These are phyloP conservation scores for Drosophila sordidula DNA, from an alignment of 2,888 invertebrate genomes.

Conservation along the genomic window DNA sequence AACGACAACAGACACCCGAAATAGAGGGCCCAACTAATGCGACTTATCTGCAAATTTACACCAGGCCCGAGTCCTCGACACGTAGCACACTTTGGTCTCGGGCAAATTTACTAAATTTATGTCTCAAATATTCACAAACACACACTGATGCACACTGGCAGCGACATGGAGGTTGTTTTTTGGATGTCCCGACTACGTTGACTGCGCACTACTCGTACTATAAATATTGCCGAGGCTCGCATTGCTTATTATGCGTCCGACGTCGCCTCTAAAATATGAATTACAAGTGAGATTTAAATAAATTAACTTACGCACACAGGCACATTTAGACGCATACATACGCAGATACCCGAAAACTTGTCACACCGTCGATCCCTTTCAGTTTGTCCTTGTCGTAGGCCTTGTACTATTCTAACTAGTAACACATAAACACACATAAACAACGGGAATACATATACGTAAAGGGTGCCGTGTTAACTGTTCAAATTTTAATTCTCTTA, in stretches of 20 bases:
- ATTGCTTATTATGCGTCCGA: conserved; percentile 69
- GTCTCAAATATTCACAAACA: conserved; percentile 62
- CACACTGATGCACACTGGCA: conserved; percentile 23
- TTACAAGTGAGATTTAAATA: conserved; percentile 77
- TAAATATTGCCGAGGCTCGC: conserved; percentile 9
- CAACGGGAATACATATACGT: not conserved
- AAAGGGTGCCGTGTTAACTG: conserved; percentile 15
- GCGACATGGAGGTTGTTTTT: conserved; percentile 10
- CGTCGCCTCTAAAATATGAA: conserved; percentile 70
- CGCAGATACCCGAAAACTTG: conserved; percentile 24
- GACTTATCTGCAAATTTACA: conserved; percentile 78
- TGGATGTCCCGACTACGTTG: conserved; percentile 14
- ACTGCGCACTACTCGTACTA: conserved; percentile 14
- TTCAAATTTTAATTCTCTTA: conserved; percentile 7
- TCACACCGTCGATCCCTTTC: conserved; percentile 10
- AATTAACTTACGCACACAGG: conserved; percentile 64
- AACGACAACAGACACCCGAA: conserved; percentile 15
- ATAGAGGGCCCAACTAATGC: conserved; percentile 65
- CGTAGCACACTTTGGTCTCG: conserved; percentile 56
- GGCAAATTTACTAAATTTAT: conserved; percentile 68
- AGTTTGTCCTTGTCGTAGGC: conserved; percentile 22
- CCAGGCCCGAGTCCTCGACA: conserved; percentile 52
- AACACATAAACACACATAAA: conserved; percentile 32
- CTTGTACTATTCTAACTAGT: conserved; percentile 20
- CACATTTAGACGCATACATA: conserved; percentile 1